Conservation (phyloP, 2,888 invertebrate genomes). For the Lasioglossum lativentre region DNA sequence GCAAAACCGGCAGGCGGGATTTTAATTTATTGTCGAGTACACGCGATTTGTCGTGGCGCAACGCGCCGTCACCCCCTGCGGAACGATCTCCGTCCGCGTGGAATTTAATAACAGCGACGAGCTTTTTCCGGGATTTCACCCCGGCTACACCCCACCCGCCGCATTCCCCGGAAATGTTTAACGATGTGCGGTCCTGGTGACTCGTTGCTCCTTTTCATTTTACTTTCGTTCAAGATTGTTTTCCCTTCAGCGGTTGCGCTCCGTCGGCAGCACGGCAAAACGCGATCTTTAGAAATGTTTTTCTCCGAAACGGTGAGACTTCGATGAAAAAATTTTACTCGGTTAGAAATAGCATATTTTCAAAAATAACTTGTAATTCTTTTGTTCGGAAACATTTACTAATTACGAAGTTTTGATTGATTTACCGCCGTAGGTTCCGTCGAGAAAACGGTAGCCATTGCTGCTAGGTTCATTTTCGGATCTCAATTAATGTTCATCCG, state of each 20-base stretch:
- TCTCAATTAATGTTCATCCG: neutral
- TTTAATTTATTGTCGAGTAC: constrained; percentile 20
- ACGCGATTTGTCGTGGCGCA: neutral
- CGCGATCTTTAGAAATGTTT: neutral
- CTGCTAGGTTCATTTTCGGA: neutral
- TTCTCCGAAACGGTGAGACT: neutral
- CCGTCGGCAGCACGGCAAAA: neutral
- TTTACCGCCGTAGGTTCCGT: neutral
- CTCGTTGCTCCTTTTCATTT: neutral
- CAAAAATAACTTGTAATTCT: neutral
- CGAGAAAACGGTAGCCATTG: neutral
- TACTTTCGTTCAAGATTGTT: neutral
- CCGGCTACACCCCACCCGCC: neutral
- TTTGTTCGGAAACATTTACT: neutral
- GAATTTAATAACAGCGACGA: constrained; percentile 33
- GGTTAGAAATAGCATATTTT: neutral
- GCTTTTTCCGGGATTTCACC: constrained; percentile 21
- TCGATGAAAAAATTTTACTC: neutral
- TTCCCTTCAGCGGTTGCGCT: neutral
- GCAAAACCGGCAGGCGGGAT: neutral
- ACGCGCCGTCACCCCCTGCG: neutral
- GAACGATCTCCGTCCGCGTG: constrained; percentile 2
- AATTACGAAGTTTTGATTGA: neutral
- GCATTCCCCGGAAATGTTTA: constrained; percentile 11
- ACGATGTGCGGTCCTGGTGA: constrained; percentile 1